Evolutionary conservation across 1,140 invertebrate species (phyloP).

Genomic region (Nymphalis io): DNA sequence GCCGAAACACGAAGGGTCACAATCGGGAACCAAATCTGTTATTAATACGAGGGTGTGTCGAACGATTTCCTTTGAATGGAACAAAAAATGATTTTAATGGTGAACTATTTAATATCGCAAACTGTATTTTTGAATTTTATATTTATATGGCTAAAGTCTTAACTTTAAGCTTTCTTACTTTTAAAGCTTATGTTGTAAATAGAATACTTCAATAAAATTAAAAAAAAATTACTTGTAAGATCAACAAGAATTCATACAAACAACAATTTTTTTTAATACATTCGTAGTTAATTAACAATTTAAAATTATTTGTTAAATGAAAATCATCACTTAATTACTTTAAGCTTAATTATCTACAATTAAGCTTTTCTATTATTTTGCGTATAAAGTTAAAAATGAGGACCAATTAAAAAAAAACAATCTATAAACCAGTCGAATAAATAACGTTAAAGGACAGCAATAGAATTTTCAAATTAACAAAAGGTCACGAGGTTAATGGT

Average conservation of each 20-base stretch:
- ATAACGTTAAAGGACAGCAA: constrained; percentile 12
- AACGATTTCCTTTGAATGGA: background rate
- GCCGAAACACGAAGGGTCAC: constrained; percentile 24
- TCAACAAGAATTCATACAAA: no score
- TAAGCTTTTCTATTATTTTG: background rate
- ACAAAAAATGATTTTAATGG: background rate
- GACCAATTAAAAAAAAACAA: background rate
- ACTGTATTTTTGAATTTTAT: no score
- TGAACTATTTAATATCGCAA: background rate
- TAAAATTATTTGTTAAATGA: no score
- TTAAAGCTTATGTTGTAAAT: no score
- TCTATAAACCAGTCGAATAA: constrained; percentile 2
- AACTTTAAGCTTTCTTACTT: no score
- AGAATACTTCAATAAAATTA: no score
- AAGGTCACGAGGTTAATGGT: constrained; percentile 33
- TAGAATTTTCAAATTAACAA: constrained; percentile 17
- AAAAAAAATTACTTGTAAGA: no score
- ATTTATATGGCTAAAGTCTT: no score
- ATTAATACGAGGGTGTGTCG: constrained; percentile 33
- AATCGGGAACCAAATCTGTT: constrained; percentile 37
- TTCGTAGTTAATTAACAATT: no score
- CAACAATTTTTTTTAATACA: no score
- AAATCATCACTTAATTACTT: no score
- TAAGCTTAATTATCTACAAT: no score
- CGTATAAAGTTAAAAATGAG: background rate